A percentile compares a stretch with the other conserved stretches of the same genome.
Evolutionary conservation across 2,888 invertebrate species (phyloP).

Genomic region (Ctenicera cuprea): DNA sequence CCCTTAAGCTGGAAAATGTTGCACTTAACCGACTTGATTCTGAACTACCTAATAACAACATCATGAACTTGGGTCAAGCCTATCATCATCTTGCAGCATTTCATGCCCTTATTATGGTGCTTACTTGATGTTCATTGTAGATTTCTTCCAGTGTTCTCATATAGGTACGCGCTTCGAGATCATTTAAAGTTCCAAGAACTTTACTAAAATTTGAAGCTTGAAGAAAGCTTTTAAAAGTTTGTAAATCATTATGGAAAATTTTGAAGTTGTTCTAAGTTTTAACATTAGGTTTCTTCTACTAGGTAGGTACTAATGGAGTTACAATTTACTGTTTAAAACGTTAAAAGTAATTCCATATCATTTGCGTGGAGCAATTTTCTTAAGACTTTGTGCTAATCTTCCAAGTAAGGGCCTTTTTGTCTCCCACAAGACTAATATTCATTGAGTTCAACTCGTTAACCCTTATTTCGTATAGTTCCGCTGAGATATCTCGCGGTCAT

Average conservation of each 20-base stretch:
- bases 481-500: neutral
- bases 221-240: too few relatives aligned
- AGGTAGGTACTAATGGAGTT: too few relatives aligned
- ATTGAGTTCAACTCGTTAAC: conserved; percentile 7
- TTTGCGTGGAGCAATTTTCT: too few relatives aligned
- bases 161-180: neutral
- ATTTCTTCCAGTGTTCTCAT: neutral
- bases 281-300: too few relatives aligned
- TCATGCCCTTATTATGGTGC: conserved; percentile 25
- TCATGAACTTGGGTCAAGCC: conserved; percentile 41
- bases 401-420: neutral
- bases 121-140: neutral
- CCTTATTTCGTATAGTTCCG: conserved; percentile 10
- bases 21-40: conserved; percentile 39
- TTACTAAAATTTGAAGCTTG: too few relatives aligned
- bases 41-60: conserved; percentile 40
- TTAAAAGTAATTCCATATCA: too few relatives aligned
- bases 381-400: too few relatives aligned
- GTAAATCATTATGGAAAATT: too few relatives aligned
- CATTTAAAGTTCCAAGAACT: too few relatives aligned
- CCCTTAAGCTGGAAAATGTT: conserved; percentile 38
- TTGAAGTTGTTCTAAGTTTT: too few relatives aligned
- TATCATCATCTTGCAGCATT: conserved; percentile 27
- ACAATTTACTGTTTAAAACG: too few relatives aligned
- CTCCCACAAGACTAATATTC: conserved; percentile 8